phyloP scores from a whole-genome alignment of 2,888 invertebrate genomes.

The Mylabris sibirica region DNA sequence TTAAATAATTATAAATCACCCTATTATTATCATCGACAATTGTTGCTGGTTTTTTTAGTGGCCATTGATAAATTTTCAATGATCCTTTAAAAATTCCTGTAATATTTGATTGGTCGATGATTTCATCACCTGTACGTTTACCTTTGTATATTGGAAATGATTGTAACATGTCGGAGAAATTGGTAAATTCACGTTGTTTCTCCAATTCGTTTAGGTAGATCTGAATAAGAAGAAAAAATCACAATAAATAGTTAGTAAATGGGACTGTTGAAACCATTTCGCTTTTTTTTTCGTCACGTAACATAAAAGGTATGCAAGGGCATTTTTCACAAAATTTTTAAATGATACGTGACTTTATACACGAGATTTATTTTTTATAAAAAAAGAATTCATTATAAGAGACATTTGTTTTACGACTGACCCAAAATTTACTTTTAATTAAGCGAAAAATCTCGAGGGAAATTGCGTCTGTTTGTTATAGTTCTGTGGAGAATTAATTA shows the following conservation, averaged over 20 bases:
- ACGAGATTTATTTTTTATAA: neutral
- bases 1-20: constrained; percentile 55
- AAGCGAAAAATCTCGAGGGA: too few species aligned
- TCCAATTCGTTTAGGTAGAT: constrained; percentile 73
- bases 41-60: constrained; percentile 63
- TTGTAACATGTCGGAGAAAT: constrained; percentile 72
- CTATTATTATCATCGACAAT: constrained; percentile 33
- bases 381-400: neutral
- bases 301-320: too few species aligned
- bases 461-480: too few species aligned
- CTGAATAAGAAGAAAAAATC: constrained; percentile 32
- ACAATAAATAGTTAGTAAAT: too few species aligned
- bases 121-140: constrained; percentile 62
- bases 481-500: too few species aligned
- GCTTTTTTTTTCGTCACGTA: neutral
- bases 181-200: constrained; percentile 69
- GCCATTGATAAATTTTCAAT: constrained; percentile 71
- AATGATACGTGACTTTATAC: neutral
- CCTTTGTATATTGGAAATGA: constrained; percentile 71
- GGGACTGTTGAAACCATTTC: too few species aligned
- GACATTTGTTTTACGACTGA: too few species aligned
- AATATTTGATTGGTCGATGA: constrained; percentile 61
- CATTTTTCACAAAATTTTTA: neutral
- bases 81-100: constrained; percentile 56
- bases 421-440: too few species aligned